Evolutionary conservation across 2,888 invertebrate species (phyloP), one percentile per base, ranked within the genome.

Genomic region (Limnephilus marmoratus): DNA sequence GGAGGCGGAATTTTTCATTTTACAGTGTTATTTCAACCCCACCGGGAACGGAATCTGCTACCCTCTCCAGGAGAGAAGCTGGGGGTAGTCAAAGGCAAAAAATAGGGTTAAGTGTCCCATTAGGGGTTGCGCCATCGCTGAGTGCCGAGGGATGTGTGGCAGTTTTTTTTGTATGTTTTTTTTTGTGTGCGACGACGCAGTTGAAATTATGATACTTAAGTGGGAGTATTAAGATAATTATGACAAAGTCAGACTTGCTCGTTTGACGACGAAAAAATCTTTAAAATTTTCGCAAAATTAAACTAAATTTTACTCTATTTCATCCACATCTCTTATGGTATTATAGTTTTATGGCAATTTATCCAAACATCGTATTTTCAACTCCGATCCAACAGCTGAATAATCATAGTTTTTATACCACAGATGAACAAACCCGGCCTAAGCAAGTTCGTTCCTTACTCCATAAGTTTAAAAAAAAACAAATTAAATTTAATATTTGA

Each of bases 101-200:
- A 68, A 68, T 68, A n/a, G 68, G 68, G 68, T 68, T 68, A 68
- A 68, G 68, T 68, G n/a, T 68, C 68, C 68, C 68, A 68, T 68
- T 68, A 68, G 68, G 68, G 68, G 68, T 24, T 18, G 68, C 7
- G 68, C 68, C 68, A 68, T 68, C 68, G 1, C 68, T 68, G 24
- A 68, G 68, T 68, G 24, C 68, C n/a, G 68, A 24, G 68, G 68
- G 68, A 68, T 68, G 24, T 68, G 68, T 24, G 68, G 68, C 1
- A 9, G 68, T 68, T 24, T 68, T 18, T 68, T 68, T 68, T 68
- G 68, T n/a, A 3, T 1, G 1, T 68, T 68, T 68, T 68, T 68
- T 68, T 68, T 24, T 15, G 12, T 45, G 68, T 24, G 9, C 9
- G 7, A n/a, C 24, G 24, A 18, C 68, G 24, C 68, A 68, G 68